Evolutionary conservation across 2,113 vertebrate genomes (phyloP).

Genomic region (Saccopteryx leptura): DNA sequence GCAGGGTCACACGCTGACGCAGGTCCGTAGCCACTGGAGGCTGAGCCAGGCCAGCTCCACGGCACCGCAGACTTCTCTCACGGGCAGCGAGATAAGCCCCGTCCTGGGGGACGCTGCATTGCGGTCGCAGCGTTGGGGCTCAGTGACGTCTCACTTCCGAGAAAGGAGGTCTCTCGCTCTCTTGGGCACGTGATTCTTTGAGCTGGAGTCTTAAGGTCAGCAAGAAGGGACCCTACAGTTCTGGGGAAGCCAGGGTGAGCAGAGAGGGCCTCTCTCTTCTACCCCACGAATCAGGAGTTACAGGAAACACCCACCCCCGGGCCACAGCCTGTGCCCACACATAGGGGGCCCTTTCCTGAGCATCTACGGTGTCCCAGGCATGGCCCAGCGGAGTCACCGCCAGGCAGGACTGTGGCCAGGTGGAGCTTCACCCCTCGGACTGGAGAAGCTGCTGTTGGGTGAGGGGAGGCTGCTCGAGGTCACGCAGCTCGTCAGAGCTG

Average conservation of each 20-base stretch:
- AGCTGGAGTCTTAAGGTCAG: neutral
- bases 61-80: fast-evolving
- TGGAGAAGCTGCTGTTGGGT: neutral
- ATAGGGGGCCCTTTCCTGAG: fast-evolving
- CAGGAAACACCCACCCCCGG: fast-evolving
- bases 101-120: fast-evolving
- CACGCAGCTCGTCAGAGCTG: fast-evolving
- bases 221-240: neutral
- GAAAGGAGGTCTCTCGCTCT: fast-evolving
- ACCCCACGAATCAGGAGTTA: fast-evolving
- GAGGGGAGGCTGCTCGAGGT: neutral
- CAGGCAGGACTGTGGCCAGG: fast-evolving
- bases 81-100: neutral
- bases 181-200: fast-evolving
- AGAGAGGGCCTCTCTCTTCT: neutral
- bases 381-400: neutral
- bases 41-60: neutral
- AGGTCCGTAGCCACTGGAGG: neutral
- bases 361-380: fast-evolving
- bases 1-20: neutral
- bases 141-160: fast-evolving
- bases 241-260: neutral
- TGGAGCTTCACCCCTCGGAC: fast-evolving
- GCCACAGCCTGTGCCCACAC: fast-evolving
- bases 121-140: fast-evolving